phyloP scores from a whole-genome alignment of 2,888 invertebrate species.

The Cheilosia impressa region DNA sequence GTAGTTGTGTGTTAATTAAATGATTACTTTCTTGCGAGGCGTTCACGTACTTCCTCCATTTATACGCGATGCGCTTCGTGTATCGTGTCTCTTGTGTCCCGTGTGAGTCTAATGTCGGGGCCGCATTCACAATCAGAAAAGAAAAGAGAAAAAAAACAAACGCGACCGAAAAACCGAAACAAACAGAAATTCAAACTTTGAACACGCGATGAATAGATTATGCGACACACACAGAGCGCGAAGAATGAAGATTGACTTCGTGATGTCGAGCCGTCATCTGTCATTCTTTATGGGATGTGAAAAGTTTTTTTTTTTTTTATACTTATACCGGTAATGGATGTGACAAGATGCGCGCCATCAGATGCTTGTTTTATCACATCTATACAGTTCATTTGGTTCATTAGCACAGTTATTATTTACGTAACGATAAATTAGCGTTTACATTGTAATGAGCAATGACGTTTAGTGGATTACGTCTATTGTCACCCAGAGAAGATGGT shows the following conservation, averaged over 20 bases:
- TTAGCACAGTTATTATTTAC: conserved; percentile 37
- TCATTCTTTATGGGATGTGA: conserved; percentile 29
- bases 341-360: conserved; percentile 24
- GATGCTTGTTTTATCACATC: conserved; percentile 42
- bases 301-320: background rate
- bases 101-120: conserved; percentile 19
- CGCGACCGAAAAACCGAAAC: background rate
- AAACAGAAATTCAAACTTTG: conserved; percentile 20
- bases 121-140: conserved; percentile 3
- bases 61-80: conserved; percentile 21
- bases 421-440: conserved; percentile 34
- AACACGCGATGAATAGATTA: conserved; percentile 68
- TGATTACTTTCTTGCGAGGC: conserved; percentile 59
- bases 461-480: background rate
- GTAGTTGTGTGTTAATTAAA: conserved; percentile 67
- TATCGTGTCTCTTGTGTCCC: background rate
- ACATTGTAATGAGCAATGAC: conserved; percentile 50
- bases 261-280: conserved; percentile 50
- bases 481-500: conserved; percentile 34
- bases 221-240: conserved; percentile 37
- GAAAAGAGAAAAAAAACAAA: background rate
- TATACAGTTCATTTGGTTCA: conserved; percentile 42
- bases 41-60: conserved; percentile 42
- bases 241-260: conserved; percentile 47
- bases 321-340: conserved; percentile 9